phyloP scores from a whole-genome alignment of 23 tunicate species.

The Ascidia mentula region DNA sequence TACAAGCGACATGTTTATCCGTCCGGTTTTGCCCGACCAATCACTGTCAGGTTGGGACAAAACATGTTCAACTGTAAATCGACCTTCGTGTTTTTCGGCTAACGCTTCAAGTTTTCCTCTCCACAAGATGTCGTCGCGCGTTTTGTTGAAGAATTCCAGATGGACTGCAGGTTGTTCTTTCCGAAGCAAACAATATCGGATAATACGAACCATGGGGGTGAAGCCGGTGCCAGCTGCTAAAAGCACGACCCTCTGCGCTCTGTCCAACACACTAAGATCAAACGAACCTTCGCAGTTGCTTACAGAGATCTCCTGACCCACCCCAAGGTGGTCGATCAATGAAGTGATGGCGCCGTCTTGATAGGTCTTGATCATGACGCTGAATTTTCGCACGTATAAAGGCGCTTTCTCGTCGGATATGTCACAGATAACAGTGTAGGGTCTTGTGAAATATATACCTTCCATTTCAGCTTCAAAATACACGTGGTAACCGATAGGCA shows the following conservation, averaged over 20 bases:
- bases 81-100: constrained; percentile 5
- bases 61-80: constrained; percentile 47
- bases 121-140: constrained; percentile 62
- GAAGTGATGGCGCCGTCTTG: constrained; percentile 60
- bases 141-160: constrained; percentile 66
- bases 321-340: constrained; percentile 4
- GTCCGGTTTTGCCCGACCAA: constrained; percentile 70
- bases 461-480: constrained; percentile 58
- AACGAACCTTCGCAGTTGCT: constrained; percentile 70
- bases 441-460: constrained; percentile 41
- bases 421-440: constrained; percentile 56
- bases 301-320: constrained; percentile 34
- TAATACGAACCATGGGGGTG: constrained; percentile 72
- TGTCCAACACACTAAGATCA: background rate
- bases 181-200: constrained; percentile 38
- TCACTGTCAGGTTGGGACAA: constrained; percentile 47
- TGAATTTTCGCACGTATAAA: constrained; percentile 4
- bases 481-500: constrained; percentile 72
- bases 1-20: constrained; percentile 15
- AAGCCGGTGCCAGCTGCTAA: constrained; percentile 88
- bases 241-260: constrained; percentile 21
- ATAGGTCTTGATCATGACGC: constrained; percentile 53
- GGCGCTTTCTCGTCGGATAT: background rate
- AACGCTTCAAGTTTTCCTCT: constrained; percentile 34
- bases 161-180: constrained; percentile 11